phyloP scores from a whole-genome alignment of 2,888 invertebrate species.

The Cancer borealis region DNA sequence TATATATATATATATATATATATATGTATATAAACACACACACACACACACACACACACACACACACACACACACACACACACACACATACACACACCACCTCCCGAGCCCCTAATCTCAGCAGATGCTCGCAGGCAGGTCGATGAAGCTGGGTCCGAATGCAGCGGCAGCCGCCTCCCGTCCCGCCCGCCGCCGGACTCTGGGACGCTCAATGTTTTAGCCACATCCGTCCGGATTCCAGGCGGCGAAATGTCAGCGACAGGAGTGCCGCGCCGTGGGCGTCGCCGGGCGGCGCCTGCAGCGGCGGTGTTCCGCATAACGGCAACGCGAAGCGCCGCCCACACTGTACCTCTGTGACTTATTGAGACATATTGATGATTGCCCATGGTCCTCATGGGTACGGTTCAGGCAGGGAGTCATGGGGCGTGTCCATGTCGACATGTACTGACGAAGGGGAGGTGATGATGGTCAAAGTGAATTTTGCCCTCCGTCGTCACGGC shows the following conservation, averaged over 20 bases:
- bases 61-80: constrained; percentile 36
- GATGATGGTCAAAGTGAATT: background rate
- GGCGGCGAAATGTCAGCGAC: background rate
- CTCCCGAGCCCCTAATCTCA: background rate
- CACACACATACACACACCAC: background rate
- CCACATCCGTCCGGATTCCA: constrained; percentile 7
- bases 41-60: background rate
- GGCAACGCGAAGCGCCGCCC: background rate
- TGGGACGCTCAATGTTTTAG: background rate
- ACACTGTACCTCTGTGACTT: background rate
- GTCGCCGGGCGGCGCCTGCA: constrained; percentile 26
- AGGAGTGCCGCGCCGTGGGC: background rate
- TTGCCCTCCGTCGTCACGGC: constrained; percentile 62
- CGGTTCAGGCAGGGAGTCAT: background rate
- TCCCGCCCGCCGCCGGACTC: constrained; percentile 3
- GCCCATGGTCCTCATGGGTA: background rate
- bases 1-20: no score
- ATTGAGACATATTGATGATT: background rate
- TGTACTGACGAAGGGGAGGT: background rate
- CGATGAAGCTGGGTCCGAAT: constrained; percentile 61
- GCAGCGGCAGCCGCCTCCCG: constrained; percentile 11
- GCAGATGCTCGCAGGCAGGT: constrained; percentile 32
- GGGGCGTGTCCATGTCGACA: background rate
- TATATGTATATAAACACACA: no score
- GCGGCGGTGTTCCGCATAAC: constrained; percentile 9